Conservation (phyloP, 2,797 vertebrate genomes). For the Lagodon rhomboides region DNA sequence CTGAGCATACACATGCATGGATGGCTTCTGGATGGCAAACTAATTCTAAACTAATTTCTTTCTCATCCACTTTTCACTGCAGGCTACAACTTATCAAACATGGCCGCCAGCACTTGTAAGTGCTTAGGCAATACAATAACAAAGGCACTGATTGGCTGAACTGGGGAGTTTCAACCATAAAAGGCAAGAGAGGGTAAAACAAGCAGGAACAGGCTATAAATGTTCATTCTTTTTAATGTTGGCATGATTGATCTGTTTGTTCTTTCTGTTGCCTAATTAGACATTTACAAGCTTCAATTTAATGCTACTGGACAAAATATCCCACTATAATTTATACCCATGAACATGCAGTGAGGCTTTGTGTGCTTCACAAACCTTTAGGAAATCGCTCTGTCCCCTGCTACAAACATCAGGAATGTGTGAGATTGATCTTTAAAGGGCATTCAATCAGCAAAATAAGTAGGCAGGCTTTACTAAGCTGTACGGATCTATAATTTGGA, state of each 20-base stretch:
- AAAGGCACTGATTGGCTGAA: background rate
- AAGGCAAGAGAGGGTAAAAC: background rate
- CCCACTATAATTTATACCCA: background rate
- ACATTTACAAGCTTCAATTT: background rate
- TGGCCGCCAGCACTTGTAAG: too few relatives aligned
- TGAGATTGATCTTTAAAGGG: constrained; percentile 24
- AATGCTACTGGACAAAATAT: background rate
- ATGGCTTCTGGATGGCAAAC: too few relatives aligned
- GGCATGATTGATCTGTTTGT: background rate
- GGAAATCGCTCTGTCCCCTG: constrained; percentile 3
- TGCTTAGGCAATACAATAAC: too few relatives aligned
- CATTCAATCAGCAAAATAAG: constrained; percentile 23
- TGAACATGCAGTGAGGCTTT: background rate
- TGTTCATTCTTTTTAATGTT: too few relatives aligned
- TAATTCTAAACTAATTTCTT: too few relatives aligned
- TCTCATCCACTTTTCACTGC: too few relatives aligned
- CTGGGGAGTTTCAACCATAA: background rate
- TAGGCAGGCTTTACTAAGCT: constrained; percentile 12
- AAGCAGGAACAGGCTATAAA: background rate
- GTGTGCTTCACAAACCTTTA: background rate
- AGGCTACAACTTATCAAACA: too few relatives aligned
- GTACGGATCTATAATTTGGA: constrained; percentile 39
- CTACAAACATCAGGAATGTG: constrained; percentile 12
- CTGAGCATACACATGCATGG: too few relatives aligned
- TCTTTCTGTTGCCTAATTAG: background rate